These are phyloP conservation scores for Fabriciana adippe DNA, from an alignment of 2,888 invertebrate species.

Conservation along the genomic window DNA sequence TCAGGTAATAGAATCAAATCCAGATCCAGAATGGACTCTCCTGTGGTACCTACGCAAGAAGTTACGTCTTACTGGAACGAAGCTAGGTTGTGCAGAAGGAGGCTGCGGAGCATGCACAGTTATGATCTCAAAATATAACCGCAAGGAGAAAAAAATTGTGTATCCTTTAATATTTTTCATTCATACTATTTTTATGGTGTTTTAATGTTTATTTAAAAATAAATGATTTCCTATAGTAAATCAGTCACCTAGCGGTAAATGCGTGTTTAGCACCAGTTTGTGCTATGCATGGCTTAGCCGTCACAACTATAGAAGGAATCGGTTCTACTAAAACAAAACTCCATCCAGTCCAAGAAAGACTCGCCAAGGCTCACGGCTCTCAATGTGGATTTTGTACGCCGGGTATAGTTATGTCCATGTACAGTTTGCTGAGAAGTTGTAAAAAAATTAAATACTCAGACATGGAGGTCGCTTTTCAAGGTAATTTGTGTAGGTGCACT, in stretches of 20 bases:
- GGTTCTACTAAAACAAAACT: slow-evolving; percentile 87
- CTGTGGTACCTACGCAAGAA: slow-evolving; percentile 92
- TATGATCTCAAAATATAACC: slow-evolving; percentile 92
- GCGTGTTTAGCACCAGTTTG: slow-evolving; percentile 92
- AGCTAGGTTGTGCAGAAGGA: slow-evolving; percentile 96
- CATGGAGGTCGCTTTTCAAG: slow-evolving; percentile 89
- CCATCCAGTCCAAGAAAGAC: slow-evolving; percentile 91
- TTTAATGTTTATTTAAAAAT: slow-evolving; percentile 5
- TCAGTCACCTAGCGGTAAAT: slow-evolving; percentile 89
- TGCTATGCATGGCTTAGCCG: slow-evolving; percentile 89
- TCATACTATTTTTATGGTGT: background rate
- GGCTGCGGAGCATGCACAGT: slow-evolving; percentile 99
- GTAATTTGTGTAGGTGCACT: slow-evolving; percentile 91
- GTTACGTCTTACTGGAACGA: slow-evolving; percentile 92
- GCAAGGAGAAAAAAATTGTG: slow-evolving; percentile 75
- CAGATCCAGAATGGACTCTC: slow-evolving; percentile 94
- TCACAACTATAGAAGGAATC: slow-evolving; percentile 94
- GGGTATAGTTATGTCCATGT: slow-evolving; percentile 96
- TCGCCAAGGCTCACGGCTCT: slow-evolving; percentile 92
- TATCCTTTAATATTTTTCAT: slow-evolving; percentile 63
- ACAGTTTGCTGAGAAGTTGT: slow-evolving; percentile 86
- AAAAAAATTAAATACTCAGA: slow-evolving; percentile 79
- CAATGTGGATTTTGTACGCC: slow-evolving; percentile 96
- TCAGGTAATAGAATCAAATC: slow-evolving; percentile 87
- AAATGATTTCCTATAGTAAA: slow-evolving; percentile 16